Evolutionary conservation across 2,888 invertebrate genomes (phyloP).

Genomic region (Tetheella fluctuosa): DNA sequence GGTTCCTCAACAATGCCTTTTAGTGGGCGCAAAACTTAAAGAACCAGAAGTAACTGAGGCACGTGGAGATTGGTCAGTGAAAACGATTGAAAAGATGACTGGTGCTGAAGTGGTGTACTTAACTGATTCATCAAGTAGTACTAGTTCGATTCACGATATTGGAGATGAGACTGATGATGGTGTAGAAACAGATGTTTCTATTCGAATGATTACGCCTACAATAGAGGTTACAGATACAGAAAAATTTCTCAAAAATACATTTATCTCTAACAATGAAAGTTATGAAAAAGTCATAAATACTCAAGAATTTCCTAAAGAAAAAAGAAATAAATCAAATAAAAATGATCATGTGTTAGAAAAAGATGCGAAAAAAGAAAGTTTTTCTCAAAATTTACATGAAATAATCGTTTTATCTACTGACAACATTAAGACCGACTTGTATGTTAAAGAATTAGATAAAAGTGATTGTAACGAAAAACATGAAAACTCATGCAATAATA

Average conservation of each 20-base stretch:
- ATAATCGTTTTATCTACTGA: conserved; percentile 71
- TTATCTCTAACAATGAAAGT: conserved; percentile 39
- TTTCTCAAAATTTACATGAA: conserved; percentile 51
- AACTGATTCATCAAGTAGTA: conserved; percentile 87
- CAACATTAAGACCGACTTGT: conserved; percentile 68
- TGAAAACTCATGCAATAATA: conserved; percentile 16
- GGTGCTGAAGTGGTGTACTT: conserved; percentile 88
- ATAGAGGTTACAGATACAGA: conserved; percentile 79
- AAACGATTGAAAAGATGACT: conserved; percentile 78
- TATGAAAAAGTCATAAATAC: conserved; percentile 9
- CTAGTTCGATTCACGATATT: conserved; percentile 84
- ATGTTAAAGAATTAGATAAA: conserved; percentile 66
- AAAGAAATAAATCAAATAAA: conserved; percentile 14
- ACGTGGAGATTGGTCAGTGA: conserved; percentile 81
- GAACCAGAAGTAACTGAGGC: conserved; percentile 84
- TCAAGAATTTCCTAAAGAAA: conserved; percentile 15
- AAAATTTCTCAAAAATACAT: conserved; percentile 66
- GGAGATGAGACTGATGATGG: conserved; percentile 76
- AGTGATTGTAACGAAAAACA: conserved; percentile 18
- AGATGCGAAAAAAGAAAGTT: conserved; percentile 12
- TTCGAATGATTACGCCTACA: conserved; percentile 78
- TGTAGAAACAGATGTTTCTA: conserved; percentile 74
- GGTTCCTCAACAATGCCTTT: conserved; percentile 78
- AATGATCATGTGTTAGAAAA: conserved; percentile 25
- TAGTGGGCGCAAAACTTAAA: conserved; percentile 86